Evolutionary conservation across 2,113 vertebrate genomes (phyloP), one percentile per base, ranked within the genome.

Genomic region (Shinisaurus crocodilurus): DNA sequence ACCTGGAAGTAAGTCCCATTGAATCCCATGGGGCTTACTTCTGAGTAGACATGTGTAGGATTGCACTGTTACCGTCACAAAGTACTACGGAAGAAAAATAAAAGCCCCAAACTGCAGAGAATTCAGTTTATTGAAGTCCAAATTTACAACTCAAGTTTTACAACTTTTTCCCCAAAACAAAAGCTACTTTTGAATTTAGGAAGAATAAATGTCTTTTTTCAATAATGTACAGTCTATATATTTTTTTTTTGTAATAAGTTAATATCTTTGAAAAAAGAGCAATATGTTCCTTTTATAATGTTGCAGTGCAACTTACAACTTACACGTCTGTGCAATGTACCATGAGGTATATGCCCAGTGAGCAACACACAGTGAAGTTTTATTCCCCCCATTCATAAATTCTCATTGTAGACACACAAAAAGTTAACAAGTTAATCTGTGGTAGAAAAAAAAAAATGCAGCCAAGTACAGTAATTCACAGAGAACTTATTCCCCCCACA

Each of bases 291-390:
- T 98, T 98, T 97, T 98, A 98, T 98, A 98, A 98, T 98, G 98
- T 98, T 98, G 98, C 98, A 98, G 97, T 98, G 98, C 98, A 98
- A 98, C 98, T 98, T 98, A 98, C 98, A 97, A 98, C 98, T 98
- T 98, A 98, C 97, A 98, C 97, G 98, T 98, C 98, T 98, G 97
- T 98, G 98, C 98, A 98, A 98, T 98, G 97, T 98, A 98, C 97
- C 97, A 96, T 97, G 98, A 98, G 98, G 98, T 98, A 97, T 98
- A 98, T 97, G 97, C 97, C 97, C 97, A 98, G 97, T 97, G 98
- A 98, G 97, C 95, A 98, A 97, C 97, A 98, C 98, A 98, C 97
- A 98, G 97, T 98, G 98, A 98, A 97, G 95, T 97, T 97, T 95
- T 97, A 97, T 94, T 97, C 97, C 60, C 60, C 60, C 60, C 97